Conservation (phyloP, 2,888 invertebrate species). For the Thera britannica region DNA sequence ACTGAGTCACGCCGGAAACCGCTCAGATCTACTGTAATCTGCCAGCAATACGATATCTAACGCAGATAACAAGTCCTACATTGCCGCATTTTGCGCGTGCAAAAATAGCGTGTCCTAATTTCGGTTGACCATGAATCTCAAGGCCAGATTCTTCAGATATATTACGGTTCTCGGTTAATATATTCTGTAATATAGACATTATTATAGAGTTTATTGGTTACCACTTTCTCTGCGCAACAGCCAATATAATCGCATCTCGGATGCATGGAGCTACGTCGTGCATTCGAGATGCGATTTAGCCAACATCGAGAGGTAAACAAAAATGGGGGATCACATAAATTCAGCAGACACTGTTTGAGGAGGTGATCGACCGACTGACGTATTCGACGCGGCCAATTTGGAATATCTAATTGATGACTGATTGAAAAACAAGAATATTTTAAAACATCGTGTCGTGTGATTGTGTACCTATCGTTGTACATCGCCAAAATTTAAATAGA, state of each 20-base stretch:
- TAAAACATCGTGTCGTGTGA: conserved; percentile 4
- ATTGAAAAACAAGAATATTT: background rate
- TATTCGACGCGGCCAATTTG: conserved; percentile 21
- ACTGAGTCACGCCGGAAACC: conserved; percentile 26
- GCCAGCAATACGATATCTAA: conserved; percentile 39
- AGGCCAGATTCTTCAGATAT: conserved; percentile 28
- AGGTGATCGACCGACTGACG: conserved; percentile 34
- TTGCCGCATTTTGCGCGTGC: conserved; percentile 34
- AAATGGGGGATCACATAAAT: conserved; percentile 36
- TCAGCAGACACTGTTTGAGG: conserved; percentile 37
- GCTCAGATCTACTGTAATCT: conserved; percentile 32
- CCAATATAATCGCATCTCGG: conserved; percentile 35
- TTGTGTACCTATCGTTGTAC: conserved; percentile 14
- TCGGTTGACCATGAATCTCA: conserved; percentile 25
- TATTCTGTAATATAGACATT: no score
- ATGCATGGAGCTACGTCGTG: conserved; percentile 31
- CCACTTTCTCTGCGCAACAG: conserved; percentile 42
- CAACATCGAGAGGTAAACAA: conserved; percentile 43
- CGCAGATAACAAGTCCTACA: conserved; percentile 39
- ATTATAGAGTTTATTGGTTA: conserved; percentile 16
- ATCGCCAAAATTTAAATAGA: conserved; percentile 11
- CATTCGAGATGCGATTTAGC: conserved; percentile 40
- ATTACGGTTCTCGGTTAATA: background rate
- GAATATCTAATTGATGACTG: conserved; percentile 12
- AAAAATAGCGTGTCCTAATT: conserved; percentile 39